These are phyloP conservation scores for Cephus rjabovi DNA, from an alignment of 2,888 invertebrate genomes.

Conservation along the genomic window DNA sequence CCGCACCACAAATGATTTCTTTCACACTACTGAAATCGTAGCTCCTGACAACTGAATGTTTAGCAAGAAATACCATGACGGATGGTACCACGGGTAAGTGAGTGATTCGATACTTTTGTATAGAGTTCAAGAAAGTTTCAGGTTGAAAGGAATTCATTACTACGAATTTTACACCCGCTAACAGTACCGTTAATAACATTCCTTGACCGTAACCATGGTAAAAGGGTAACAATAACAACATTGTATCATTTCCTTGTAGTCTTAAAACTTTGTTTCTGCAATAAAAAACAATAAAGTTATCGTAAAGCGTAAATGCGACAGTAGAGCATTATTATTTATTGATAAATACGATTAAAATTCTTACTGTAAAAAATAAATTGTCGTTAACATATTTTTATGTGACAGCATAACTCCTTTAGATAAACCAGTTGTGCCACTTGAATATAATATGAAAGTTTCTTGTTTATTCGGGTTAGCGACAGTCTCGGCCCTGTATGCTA, in stretches of 20 bases:
- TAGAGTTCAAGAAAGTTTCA: slow-evolving; percentile 38
- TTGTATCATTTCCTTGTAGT: slow-evolving; percentile 14
- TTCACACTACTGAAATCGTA: slow-evolving; percentile 66
- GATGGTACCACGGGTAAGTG: slow-evolving; percentile 68
- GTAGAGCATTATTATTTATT: not conserved
- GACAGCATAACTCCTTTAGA: slow-evolving; percentile 83
- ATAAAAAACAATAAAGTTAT: not conserved
- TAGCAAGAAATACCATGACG: slow-evolving; percentile 68
- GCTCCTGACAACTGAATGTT: slow-evolving; percentile 65
- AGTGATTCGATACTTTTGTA: slow-evolving; percentile 45
- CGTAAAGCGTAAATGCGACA: not conserved
- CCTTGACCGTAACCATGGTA: slow-evolving; percentile 46
- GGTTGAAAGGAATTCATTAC: slow-evolving; percentile 44
- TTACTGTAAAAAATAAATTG: slow-evolving; percentile 3
- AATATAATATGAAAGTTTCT: slow-evolving; percentile 64
- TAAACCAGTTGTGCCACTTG: slow-evolving; percentile 74
- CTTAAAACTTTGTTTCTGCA: slow-evolving; percentile 23
- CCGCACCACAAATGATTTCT: slow-evolving; percentile 66
- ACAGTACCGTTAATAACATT: slow-evolving; percentile 1
- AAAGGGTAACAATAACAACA: slow-evolving; percentile 35
- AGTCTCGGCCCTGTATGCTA: slow-evolving; percentile 22
- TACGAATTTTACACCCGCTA: slow-evolving; percentile 15
- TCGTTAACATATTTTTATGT: slow-evolving; percentile 73
- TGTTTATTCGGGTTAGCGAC: slow-evolving; percentile 44
- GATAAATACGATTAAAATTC: not conserved